These are phyloP conservation scores for Smutsia gigantea DNA, from an alignment of 2,797 vertebrate species.

Conservation along the genomic window DNA sequence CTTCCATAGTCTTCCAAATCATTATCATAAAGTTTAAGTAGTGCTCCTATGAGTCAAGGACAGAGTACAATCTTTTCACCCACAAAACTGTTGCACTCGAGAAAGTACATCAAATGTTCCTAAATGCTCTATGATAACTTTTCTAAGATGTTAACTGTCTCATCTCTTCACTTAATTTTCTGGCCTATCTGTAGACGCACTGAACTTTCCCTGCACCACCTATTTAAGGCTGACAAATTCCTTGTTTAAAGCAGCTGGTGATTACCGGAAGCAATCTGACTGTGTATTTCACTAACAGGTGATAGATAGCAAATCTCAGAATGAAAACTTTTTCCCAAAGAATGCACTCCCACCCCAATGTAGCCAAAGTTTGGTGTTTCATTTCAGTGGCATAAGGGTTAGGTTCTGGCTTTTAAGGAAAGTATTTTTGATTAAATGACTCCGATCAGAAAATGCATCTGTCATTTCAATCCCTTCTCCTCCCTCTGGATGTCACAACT, in stretches of 20 bases:
- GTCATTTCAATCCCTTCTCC: not conserved
- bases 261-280: conserved; percentile 57
- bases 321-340: conserved; percentile 66
- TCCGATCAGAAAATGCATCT: not conserved
- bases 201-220: conserved; percentile 59
- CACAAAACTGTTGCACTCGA: conserved; percentile 30
- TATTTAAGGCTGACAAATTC: conserved; percentile 59
- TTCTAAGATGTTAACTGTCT: not conserved
- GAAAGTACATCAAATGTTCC: not conserved
- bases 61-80: not conserved
- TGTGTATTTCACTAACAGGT: conserved; percentile 70
- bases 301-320: not conserved
- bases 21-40: not conserved
- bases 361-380: not conserved
- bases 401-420: not conserved
- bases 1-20: not conserved
- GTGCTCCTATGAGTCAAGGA: not conserved
- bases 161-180: not conserved
- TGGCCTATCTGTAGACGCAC: not conserved
- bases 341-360: not conserved
- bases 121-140: not conserved
- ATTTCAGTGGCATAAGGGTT: not conserved
- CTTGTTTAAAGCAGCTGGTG: conserved; percentile 72
- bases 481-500: not conserved
- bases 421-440: not conserved